Base-by-base conservation (phyloP, 2,797 vertebrate genomes). In the Danio kyathit region DNA sequence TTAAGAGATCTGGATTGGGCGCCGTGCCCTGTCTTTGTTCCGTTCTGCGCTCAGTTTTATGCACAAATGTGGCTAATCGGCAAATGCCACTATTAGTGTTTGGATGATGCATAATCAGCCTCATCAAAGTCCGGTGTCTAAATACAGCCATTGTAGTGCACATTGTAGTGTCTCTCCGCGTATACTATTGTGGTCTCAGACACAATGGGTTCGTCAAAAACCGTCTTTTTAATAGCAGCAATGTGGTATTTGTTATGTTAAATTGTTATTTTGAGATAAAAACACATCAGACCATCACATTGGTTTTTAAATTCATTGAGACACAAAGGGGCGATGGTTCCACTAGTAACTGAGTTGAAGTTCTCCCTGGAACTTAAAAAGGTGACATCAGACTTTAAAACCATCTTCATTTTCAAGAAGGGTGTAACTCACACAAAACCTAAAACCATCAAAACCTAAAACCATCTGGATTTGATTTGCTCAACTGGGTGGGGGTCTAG, bases 381-480 rank as follows among this genome's bases (percentile, higher is more conserved):
- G 64, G 6, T 3, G 17, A n/a, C 3, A 19, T 46, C 43, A 46
- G 43, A 46, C 3, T 4, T 9, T 17, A 64, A 44, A 44, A 19
- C 41, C 61, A 46, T 12, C 17, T 29, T 48, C 21, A 74, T 46
- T 16, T 38, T 16, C 41, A n/a, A 49, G 46, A 73, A 69, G 72
- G 79, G 79, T 81, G 72, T 52, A 75, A 56, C 64, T 75, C 71
- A 41, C 41, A 29, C 63, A 59, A 8, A 70, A 1, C 43, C 63
- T 14, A 51, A 72, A 67, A n/a, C n/a, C n/a, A n/a, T n/a, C n/a
- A n/a, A 59, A n/a, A n/a, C n/a, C 80, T 56, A 76, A 48, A 75
- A 49, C 44, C 85, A 88, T 87, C 82, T 88, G 84, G 81, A 82
- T 82, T 77, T 64, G 73, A 87, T 89, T 82, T 82, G 46, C 86